A percentile compares a stretch with the other conserved stretches of the same genome.
phyloP scores from a whole-genome alignment of 2,113 vertebrate species.

The Pithys albifrons region DNA sequence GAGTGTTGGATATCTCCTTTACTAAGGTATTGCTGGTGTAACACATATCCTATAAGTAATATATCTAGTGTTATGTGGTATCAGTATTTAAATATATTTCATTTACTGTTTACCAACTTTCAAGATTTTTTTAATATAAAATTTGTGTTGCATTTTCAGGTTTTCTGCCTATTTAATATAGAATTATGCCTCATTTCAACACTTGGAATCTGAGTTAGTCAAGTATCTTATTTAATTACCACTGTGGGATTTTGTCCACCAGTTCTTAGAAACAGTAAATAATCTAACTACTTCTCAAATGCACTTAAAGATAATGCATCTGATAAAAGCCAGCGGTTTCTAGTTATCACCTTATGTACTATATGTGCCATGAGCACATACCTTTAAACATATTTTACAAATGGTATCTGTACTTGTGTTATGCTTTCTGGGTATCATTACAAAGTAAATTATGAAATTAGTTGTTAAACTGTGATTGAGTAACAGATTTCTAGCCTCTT shows the following conservation, averaged over 20 bases:
- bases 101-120: not conserved
- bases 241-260: not conserved
- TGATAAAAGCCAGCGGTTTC: not conserved
- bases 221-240: not conserved
- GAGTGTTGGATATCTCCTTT: not conserved
- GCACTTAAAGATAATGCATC: not conserved
- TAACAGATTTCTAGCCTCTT: not conserved
- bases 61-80: not conserved
- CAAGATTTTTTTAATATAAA: not conserved
- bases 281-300: not conserved
- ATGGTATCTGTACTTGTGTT: not conserved
- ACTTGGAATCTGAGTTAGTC: not conserved
- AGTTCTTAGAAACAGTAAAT: not conserved
- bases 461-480: not conserved
- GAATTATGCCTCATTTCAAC: not conserved
- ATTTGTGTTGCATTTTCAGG: not conserved
- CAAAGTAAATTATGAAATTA: not conserved
- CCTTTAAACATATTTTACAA: not conserved
- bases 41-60: not conserved
- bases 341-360: not conserved
- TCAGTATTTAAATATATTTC: not conserved
- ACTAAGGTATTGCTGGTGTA: not conserved
- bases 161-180: not conserved
- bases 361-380: not conserved
- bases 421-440: not conserved